Percentiles rank a stretch among this genome's conserved stretches.
phyloP scores from a whole-genome alignment of 2,888 invertebrate species.

The Apodemia zela region DNA sequence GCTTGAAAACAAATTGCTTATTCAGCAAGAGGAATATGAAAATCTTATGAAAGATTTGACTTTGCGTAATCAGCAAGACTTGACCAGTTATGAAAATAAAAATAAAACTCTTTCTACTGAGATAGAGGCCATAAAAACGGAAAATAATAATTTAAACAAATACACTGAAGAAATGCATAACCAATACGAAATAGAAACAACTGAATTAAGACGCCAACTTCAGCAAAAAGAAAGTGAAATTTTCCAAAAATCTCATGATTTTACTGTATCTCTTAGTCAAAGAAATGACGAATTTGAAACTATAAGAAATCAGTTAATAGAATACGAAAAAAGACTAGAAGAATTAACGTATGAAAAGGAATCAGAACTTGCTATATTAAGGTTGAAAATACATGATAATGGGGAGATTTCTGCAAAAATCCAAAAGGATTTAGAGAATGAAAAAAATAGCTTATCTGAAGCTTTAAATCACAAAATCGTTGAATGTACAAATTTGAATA shows the following conservation, averaged over 20 bases:
- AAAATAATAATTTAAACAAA: conserved; percentile 48
- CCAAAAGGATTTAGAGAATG: conserved; percentile 47
- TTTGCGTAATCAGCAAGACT: conserved; percentile 41
- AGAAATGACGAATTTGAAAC: conserved; percentile 68
- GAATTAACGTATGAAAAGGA: conserved; percentile 76
- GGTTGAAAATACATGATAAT: conserved; percentile 75
- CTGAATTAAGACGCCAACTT: conserved; percentile 52
- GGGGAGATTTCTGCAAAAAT: conserved; percentile 50
- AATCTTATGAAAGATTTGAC: conserved; percentile 55
- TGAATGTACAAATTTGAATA: conserved; percentile 71
- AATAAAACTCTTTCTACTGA: conserved; percentile 49
- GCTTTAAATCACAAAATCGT: conserved; percentile 63
- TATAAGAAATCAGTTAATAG: conserved; percentile 56
- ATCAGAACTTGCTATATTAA: conserved; percentile 74
- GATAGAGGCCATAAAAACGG: conserved; percentile 42
- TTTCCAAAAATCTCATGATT: conserved; percentile 63
- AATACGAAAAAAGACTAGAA: conserved; percentile 66
- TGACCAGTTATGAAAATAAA: conserved; percentile 42
- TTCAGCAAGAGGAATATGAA: conserved; percentile 70
- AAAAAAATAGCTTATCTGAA: conserved; percentile 50
- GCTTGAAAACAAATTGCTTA: conserved; percentile 62
- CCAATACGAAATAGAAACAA: conserved; percentile 42
- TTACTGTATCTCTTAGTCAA: conserved; percentile 49
- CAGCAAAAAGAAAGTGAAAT: conserved; percentile 62
- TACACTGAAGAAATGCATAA: conserved; percentile 43